Conservation (phyloP, 2,113 vertebrate genomes). For the Amblyornis subalaris region DNA sequence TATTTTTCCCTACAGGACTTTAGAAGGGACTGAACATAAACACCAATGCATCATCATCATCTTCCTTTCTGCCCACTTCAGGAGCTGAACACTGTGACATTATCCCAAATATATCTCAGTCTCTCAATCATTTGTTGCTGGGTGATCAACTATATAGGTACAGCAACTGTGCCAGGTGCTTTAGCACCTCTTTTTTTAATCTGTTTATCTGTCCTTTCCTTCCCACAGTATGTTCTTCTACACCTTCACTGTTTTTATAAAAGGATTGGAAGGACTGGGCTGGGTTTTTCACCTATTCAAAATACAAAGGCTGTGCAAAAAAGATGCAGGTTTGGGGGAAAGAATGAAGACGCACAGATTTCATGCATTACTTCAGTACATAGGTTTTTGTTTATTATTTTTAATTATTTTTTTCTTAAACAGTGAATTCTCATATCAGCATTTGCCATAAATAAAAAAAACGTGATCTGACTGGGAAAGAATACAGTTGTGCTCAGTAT, state of each 20-base stretch:
- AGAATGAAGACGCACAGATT: not conserved
- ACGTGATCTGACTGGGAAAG: not conserved
- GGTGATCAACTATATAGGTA: not conserved
- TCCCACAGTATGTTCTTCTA: not conserved
- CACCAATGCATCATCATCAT: not conserved
- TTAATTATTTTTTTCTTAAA: not conserved
- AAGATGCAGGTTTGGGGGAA: not conserved
- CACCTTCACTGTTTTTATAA: not conserved
- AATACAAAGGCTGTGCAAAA: not conserved
- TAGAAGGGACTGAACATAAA: not conserved
- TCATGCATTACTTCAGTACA: rapidly evolving
- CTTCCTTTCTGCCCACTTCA: not conserved
- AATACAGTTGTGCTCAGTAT: not conserved
- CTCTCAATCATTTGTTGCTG: not conserved
- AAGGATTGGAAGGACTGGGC: not conserved
- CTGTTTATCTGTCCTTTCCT: not conserved
- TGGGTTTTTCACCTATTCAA: rapidly evolving
- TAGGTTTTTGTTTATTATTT: not conserved
- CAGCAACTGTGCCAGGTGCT: not conserved
- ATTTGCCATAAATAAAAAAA: not conserved
- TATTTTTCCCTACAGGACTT: not conserved
- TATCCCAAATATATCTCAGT: not conserved
- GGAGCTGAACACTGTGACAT: not conserved
- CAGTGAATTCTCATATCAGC: not conserved
- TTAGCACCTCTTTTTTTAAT: not conserved